Conservation (phyloP, 1,140 invertebrate species). For the Bombus polaris region DNA sequence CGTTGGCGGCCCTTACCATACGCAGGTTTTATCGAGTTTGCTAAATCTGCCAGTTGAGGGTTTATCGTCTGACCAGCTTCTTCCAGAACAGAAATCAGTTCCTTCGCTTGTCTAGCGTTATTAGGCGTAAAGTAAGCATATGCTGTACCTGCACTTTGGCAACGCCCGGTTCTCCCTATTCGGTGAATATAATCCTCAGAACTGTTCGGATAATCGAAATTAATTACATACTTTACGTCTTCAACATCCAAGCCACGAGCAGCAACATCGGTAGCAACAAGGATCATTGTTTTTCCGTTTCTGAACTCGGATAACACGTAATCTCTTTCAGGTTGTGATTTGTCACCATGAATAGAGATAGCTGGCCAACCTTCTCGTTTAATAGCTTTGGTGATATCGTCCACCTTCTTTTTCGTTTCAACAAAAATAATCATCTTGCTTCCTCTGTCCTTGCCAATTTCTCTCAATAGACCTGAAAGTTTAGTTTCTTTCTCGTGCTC, state of each 20-base stretch:
- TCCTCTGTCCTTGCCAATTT: conserved; percentile 92
- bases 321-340: conserved; percentile 98
- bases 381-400: conserved; percentile 96
- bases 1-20: conserved; percentile 82
- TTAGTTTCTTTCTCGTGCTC: conserved; percentile 94
- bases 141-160: conserved; percentile 96
- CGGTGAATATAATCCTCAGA: conserved; percentile 99
- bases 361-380: conserved; percentile 92
- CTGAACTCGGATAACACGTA: conserved; percentile 96
- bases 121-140: conserved; percentile 98
- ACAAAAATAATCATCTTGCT: conserved; percentile 99
- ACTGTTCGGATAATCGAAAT: conserved; percentile 99
- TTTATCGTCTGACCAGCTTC: conserved; percentile 96
- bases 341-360: conserved; percentile 98
- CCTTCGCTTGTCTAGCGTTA: conserved; percentile 95
- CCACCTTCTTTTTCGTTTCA: conserved; percentile 99
- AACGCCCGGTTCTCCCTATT: conserved; percentile 97
- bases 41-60: conserved; percentile 87
- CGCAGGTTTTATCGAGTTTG: conserved; percentile 81
- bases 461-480: conserved; percentile 91
- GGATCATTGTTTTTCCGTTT: conserved; percentile 94
- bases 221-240: conserved; percentile 99
- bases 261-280: conserved; percentile 99
- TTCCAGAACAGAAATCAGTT: conserved; percentile 93
- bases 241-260: conserved; percentile 99